A percentile compares a stretch with the other conserved stretches of the same genome.
These are phyloP conservation scores for Megaceryle torquata DNA, from an alignment of 2,113 vertebrate genomes.

Conservation along the genomic window DNA sequence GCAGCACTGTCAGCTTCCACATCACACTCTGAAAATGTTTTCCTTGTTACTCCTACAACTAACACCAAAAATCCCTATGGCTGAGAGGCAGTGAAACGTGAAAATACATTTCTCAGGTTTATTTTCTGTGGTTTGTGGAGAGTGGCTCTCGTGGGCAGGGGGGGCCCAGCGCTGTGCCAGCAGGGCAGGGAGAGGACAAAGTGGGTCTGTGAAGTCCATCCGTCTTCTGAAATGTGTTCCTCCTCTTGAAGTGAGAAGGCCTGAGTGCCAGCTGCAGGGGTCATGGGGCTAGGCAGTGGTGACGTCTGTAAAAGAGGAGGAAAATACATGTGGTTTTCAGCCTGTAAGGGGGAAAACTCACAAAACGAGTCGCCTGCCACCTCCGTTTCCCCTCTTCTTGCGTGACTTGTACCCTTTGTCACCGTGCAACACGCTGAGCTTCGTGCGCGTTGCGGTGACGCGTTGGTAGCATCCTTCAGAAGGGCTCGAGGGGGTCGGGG, in stretches of 20 bases:
- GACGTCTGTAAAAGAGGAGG: background rate
- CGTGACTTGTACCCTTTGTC: background rate
- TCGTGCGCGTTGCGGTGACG: background rate
- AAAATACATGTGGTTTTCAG: background rate
- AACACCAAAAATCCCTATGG: background rate
- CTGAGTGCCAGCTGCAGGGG: background rate
- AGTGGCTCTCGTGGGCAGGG: background rate
- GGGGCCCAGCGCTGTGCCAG: accelerated
- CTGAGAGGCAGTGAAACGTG: background rate
- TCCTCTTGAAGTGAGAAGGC: background rate
- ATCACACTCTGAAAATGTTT: background rate
- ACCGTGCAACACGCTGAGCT: background rate
- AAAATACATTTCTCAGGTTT: background rate
- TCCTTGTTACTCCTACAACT: background rate
- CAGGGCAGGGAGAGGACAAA: background rate
- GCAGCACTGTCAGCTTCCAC: background rate
- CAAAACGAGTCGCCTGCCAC: accelerated
- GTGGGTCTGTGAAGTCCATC: accelerated
- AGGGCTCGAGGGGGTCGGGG: background rate
- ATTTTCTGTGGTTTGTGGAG: background rate
- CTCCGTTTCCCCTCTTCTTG: background rate
- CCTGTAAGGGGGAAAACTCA: background rate
- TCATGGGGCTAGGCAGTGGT: background rate
- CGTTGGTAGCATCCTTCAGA: background rate
- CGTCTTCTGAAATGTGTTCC: background rate